Evolutionary conservation across 2,113 vertebrate genomes (phyloP).

Genomic region (Chaetorhynchus papuensis): DNA sequence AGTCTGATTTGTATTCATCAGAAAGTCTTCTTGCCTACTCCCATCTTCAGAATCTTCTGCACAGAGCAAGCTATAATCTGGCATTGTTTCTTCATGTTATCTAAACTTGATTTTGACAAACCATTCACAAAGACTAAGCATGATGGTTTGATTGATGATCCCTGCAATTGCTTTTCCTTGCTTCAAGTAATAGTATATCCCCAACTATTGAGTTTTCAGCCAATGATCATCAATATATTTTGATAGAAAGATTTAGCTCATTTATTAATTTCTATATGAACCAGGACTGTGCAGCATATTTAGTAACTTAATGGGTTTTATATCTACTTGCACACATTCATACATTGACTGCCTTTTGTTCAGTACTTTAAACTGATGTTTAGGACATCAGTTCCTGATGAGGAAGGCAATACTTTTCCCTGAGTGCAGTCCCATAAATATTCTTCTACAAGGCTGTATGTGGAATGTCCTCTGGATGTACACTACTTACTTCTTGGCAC

Average conservation of each 20-base stretch:
- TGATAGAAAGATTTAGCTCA: not conserved
- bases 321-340: not conserved
- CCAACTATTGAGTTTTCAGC: not conserved
- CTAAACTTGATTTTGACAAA: not conserved
- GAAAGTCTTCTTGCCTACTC: not conserved
- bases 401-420: not conserved
- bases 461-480: not conserved
- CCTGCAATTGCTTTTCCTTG: not conserved
- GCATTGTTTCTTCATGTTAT: not conserved
- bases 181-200: not conserved
- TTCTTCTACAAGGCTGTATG: not conserved
- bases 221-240: not conserved
- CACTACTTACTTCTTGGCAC: not conserved
- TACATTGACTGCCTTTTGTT: not conserved
- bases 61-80: not conserved
- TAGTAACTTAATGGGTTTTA: constrained; percentile 12
- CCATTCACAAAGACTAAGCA: not conserved
- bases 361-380: not conserved
- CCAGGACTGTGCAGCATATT: not conserved
- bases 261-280: constrained; percentile 11
- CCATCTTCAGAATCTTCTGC: not conserved
- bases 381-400: too few species aligned
- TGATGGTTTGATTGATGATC: not conserved
- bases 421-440: not conserved
- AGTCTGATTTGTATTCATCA: not conserved